Percentiles rank a stretch among this genome's conserved stretches.
These are phyloP conservation scores for Glyptemys insculpta DNA, from an alignment of 2,797 vertebrate genomes.

Conservation along the genomic window DNA sequence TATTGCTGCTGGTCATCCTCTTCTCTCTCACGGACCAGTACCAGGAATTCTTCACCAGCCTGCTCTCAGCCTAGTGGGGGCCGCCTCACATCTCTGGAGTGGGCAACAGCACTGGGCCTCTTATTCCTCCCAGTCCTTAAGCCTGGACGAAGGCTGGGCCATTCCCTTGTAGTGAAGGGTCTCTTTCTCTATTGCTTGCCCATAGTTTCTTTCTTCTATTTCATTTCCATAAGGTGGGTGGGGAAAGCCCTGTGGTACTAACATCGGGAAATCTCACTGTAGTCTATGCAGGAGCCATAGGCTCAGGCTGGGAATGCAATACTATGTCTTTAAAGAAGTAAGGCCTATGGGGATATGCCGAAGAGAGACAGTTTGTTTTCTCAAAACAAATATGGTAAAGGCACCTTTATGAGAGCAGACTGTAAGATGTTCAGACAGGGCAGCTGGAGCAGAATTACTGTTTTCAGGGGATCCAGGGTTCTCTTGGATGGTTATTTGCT, in stretches of 20 bases:
- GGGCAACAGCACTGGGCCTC: background rate
- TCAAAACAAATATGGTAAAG: too few relatives aligned
- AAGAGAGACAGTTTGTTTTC: too few relatives aligned
- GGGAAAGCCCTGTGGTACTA: background rate
- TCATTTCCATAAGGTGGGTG: background rate
- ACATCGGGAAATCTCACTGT: too few relatives aligned
- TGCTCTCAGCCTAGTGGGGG: background rate
- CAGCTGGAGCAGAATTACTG: too few relatives aligned
- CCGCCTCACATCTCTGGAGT: background rate
- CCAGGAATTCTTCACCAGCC: background rate
- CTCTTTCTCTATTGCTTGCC: too few relatives aligned
- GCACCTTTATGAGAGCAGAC: background rate
- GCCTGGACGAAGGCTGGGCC: background rate
- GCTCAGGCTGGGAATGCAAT: background rate
- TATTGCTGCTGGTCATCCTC: background rate
- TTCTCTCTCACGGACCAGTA: background rate
- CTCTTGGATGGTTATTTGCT: background rate
- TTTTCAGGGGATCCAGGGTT: too few relatives aligned
- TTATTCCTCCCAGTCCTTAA: background rate
- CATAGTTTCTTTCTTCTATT: background rate
- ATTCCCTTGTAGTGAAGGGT: too few relatives aligned
- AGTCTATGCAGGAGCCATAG: too few relatives aligned
- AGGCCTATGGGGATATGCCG: too few relatives aligned
- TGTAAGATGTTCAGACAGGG: background rate
- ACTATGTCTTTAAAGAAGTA: background rate